phyloP scores from a whole-genome alignment of 2,888 invertebrate genomes.

The Folsomia candida region DNA sequence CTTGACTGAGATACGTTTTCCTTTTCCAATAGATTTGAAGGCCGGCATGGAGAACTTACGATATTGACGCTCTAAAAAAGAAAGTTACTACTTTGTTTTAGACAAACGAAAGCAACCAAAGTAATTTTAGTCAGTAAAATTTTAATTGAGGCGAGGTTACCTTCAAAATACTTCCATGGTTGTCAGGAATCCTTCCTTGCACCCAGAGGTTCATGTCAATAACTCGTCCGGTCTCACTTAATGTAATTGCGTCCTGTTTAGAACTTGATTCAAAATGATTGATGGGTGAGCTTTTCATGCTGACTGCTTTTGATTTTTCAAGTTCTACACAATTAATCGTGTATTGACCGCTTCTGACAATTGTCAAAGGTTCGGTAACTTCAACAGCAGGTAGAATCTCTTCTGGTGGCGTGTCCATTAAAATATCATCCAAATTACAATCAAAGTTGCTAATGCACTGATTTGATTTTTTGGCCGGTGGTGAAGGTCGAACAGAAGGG shows the following conservation, averaged over 20 bases:
- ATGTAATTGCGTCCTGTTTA: too few species aligned
- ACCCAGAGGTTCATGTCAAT: background rate
- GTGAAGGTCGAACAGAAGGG: background rate
- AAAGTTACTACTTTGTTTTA: too few species aligned
- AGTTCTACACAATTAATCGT: too few species aligned
- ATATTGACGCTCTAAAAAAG: background rate
- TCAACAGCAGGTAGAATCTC: background rate
- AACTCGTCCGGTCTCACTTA: too few species aligned
- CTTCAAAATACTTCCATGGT: background rate
- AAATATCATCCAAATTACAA: background rate
- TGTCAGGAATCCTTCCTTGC: background rate
- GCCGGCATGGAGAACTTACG: background rate
- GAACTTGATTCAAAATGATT: background rate
- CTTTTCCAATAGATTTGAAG: too few species aligned
- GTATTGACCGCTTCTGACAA: too few species aligned
- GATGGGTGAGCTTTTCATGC: background rate
- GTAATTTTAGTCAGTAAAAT: too few species aligned
- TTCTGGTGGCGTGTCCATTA: background rate
- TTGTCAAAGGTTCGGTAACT: too few species aligned
- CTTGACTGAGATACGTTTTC: too few species aligned
- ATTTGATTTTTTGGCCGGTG: background rate
- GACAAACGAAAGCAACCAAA: too few species aligned
- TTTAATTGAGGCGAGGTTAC: too few species aligned
- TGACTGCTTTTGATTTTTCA: too few species aligned
- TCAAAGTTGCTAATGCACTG: conserved; percentile 5